Conservation (phyloP, 2,797 vertebrate species). For the Myotis daubentonii region DNA sequence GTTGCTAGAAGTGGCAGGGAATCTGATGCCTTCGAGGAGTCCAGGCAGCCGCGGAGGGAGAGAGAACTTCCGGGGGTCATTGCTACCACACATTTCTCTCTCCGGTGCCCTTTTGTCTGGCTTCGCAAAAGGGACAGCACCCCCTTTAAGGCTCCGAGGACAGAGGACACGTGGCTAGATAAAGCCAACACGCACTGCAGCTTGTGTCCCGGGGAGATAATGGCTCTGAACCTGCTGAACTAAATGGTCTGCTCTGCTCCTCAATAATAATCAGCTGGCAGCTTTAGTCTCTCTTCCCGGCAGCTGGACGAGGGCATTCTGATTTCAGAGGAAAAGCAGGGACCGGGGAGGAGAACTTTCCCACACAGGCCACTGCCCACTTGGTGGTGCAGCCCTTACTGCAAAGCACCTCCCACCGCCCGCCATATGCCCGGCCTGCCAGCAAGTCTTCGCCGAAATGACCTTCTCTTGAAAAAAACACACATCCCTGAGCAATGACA, state of each 20-base stretch:
- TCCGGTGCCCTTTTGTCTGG: conserved; percentile 43
- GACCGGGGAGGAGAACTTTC: neutral
- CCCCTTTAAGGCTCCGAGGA: conserved; percentile 68
- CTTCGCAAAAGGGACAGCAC: conserved; percentile 5
- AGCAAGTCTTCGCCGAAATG: neutral
- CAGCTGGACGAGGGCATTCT: conserved; percentile 51
- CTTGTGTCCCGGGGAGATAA: conserved; percentile 79
- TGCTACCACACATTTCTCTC: conserved; percentile 53
- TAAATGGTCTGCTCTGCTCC: conserved; percentile 67
- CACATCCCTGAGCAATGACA: neutral
- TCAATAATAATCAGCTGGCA: conserved; percentile 65
- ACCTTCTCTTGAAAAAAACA: neutral
- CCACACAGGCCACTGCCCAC: too few species aligned
- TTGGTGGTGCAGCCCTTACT: neutral
- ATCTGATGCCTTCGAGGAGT: conserved; percentile 46
- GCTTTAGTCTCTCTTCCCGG: conserved; percentile 33
- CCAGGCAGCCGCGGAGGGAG: conserved; percentile 33
- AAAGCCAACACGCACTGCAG: conserved; percentile 63
- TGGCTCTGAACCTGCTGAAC: conserved; percentile 69
- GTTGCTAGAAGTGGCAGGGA: conserved; percentile 72
- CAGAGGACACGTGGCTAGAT: conserved; percentile 69
- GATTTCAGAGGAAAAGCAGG: conserved; percentile 41
- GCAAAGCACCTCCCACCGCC: neutral
- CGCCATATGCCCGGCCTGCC: neutral
- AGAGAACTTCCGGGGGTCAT: conserved; percentile 62